Percentiles rank a stretch among this genome's conserved stretches.
These are phyloP conservation scores for Pristionchus maxplancki DNA, from an alignment of 2,888 invertebrate genomes.

Conservation along the genomic window DNA sequence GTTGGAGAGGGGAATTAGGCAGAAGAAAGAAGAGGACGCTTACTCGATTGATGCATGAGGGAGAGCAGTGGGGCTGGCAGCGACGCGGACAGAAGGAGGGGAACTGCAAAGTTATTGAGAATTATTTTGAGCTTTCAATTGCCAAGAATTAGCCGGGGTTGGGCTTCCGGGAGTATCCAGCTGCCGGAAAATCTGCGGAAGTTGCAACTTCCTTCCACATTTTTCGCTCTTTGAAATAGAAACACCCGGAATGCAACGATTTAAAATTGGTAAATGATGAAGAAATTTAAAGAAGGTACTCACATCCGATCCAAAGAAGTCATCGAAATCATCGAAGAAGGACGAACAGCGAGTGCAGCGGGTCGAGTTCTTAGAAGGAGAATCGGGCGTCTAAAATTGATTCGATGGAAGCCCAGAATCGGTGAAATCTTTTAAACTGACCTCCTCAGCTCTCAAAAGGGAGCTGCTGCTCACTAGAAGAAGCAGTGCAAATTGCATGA, in stretches of 20 bases:
- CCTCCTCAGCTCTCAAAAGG: not conserved
- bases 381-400: not conserved
- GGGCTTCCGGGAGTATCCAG: no score
- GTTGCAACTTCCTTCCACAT: no score
- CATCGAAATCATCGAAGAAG: slow-evolving; percentile 31
- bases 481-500: not conserved
- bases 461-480: not conserved
- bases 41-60: slow-evolving; percentile 41
- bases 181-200: no score
- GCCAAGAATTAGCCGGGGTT: no score
- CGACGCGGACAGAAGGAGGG: slow-evolving; percentile 1
- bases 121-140: no score
- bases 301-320: slow-evolving; percentile 26
- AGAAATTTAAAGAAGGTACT: not conserved
- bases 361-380: not conserved
- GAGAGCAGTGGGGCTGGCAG: slow-evolving; percentile 22
- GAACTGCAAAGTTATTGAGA: not conserved
- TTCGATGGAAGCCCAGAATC: not conserved
- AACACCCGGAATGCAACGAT: no score
- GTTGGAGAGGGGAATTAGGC: not conserved
- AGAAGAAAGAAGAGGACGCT: not conserved
- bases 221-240: no score
- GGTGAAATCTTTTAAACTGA: not conserved
- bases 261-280: not conserved
- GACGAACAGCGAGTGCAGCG: not conserved